Percentiles rank a stretch among this genome's conserved stretches.
Conservation (phyloP, 2,888 invertebrate species). For the Dugesia japonica region DNA sequence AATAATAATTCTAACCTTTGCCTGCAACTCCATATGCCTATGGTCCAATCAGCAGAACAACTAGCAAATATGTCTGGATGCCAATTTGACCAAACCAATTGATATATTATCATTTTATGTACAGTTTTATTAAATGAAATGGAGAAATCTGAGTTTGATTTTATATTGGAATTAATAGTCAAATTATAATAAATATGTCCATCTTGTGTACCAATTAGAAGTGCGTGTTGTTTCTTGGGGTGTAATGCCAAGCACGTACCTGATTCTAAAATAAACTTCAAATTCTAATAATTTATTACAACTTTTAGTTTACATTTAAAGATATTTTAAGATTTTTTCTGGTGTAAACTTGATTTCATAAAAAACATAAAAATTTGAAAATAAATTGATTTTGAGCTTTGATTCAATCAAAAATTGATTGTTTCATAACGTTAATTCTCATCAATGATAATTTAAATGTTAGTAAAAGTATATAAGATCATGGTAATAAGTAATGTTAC, state of each 20-base stretch:
- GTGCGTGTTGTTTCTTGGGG: not conserved
- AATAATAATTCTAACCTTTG: not conserved
- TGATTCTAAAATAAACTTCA: not conserved
- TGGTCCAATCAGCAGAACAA: not conserved
- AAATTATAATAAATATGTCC: not conserved
- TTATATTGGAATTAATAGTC: not conserved
- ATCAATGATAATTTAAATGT: no score
- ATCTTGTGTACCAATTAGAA: not conserved
- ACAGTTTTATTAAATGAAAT: not conserved
- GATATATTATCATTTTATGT: conserved; percentile 6
- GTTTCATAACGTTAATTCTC: no score
- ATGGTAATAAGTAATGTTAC: no score
- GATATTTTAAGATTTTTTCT: no score
- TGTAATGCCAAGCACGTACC: not conserved
- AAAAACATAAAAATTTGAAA: not conserved
- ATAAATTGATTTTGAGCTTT: no score
- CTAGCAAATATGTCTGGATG: conserved; percentile 1
- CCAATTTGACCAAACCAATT: not conserved
- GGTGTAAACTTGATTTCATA: not conserved
- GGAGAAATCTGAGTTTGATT: not conserved
- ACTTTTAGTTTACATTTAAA: no score
- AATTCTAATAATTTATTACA: no score
- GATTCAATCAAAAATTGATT: no score
- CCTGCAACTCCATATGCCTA: not conserved
- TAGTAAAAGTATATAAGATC: no score